Evolutionary conservation across 1,140 invertebrate species (phyloP), one percentile per base, ranked within the genome.

Genomic region (Meloidogyne floridensis): DNA sequence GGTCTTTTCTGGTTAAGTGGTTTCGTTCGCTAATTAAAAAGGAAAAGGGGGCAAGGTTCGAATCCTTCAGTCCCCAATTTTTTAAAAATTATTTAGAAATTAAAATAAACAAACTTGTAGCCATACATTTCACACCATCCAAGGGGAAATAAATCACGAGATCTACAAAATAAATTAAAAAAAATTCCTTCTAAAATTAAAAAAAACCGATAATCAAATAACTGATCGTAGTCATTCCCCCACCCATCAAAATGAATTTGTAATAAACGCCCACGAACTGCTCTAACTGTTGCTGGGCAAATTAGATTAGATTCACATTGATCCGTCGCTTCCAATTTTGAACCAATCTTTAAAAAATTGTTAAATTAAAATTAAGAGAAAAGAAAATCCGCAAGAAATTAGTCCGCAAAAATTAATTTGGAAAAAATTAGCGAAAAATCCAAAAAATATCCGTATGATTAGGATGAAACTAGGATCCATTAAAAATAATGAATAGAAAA

Each of bases 51-150:
- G 32, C 32, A 32, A 32, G 32, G 32, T 32, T 32, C 32, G 32
- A 32, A 32, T 32, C 32, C 32, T 32, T 32, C 32, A 32, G 32
- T 32, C 32, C 32, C 32, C 32, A 1, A 32, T 32, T 32, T 32
- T 32, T 32, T 32, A 1, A 32, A 32, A 32, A 32, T 32, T 32
- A 32, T 32, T 32, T 32, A 32, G 1, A 32, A 32, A 32, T 1
- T 32, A 32, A 32, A 32, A 32, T 20, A 32, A 32, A 53, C 75
- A 2, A n/a, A 77, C 77, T 75, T 72, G 43, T 83, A 84, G 6
- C 82, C 82, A 69, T 83, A 80, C 77, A 83, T 81, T 54, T 83
- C 81, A 72, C 81, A 83, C 82, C 82, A 83, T 13, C 82, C 82
- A 69, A 83, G 20, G 7, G 82, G 82, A n/a, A 84, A 84, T 13